These are phyloP conservation scores for Coregonus ussuriensis DNA, from an alignment of 2,797 vertebrate genomes.

Conservation along the genomic window DNA sequence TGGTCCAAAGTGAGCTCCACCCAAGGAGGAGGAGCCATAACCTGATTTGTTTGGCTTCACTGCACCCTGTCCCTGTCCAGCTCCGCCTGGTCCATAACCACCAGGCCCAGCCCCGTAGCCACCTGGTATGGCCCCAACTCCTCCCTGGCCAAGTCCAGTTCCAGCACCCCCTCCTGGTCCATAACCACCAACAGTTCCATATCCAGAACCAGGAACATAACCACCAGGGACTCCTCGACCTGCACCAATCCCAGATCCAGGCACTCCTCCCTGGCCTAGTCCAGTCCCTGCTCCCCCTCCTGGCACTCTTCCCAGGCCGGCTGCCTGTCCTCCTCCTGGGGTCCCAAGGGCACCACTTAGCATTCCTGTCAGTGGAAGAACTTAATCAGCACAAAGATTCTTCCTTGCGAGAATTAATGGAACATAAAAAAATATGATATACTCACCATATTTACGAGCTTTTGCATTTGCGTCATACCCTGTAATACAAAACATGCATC, in stretches of 20 bases:
- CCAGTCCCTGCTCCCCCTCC: constrained; percentile 18
- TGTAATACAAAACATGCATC: constrained; percentile 1
- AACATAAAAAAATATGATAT: background rate
- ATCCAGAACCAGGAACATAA: constrained; percentile 9
- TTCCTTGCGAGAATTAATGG: background rate
- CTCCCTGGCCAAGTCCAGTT: constrained; percentile 13
- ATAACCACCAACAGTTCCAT: background rate
- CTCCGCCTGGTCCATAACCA: constrained; percentile 36
- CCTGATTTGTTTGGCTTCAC: constrained; percentile 68
- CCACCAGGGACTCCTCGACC: constrained; percentile 37
- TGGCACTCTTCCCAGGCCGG: constrained; percentile 46
- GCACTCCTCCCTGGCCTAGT: constrained; percentile 29
- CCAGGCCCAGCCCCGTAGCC: constrained; percentile 39
- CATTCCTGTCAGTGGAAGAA: constrained; percentile 1
- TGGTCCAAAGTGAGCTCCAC: constrained; percentile 68
- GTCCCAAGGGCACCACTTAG: constrained; percentile 25
- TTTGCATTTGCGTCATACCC: constrained; percentile 39
- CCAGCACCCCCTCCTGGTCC: constrained; percentile 16
- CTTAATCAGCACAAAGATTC: background rate
- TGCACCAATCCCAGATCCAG: constrained; percentile 55
- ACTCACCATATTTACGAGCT: constrained; percentile 76
- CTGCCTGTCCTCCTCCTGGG: constrained; percentile 12
- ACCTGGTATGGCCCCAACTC: constrained; percentile 39
- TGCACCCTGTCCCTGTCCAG: constrained; percentile 47
- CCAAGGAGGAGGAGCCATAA: constrained; percentile 62